These are phyloP conservation scores for Tragopan temminckii DNA, from an alignment of 2,797 vertebrate species.

Conservation along the genomic window DNA sequence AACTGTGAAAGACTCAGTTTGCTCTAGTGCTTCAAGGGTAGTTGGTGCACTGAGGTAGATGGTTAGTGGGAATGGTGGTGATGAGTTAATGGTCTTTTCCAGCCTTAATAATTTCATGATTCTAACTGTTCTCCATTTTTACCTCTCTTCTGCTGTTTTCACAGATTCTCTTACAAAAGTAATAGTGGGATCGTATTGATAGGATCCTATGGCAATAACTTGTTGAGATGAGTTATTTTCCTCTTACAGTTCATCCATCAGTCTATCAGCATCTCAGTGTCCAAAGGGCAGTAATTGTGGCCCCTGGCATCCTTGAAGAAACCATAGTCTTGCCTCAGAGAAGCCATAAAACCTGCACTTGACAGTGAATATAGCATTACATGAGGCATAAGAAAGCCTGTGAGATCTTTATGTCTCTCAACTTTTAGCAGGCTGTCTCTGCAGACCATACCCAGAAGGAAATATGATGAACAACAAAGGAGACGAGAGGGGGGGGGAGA, in stretches of 20 bases:
- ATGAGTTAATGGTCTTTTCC: no score
- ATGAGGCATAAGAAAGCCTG: accelerated
- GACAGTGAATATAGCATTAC: not conserved
- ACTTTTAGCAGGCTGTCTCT: not conserved
- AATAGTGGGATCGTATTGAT: not conserved
- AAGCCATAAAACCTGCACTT: not conserved
- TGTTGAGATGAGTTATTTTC: not conserved
- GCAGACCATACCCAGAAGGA: not conserved
- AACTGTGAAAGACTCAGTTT: not conserved
- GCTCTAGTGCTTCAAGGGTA: not conserved
- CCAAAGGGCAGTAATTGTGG: not conserved
- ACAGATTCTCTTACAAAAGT: not conserved
- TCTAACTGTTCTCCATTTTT: not conserved
- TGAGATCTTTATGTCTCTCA: not conserved
- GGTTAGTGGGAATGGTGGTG: no score
- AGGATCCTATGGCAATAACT: accelerated
- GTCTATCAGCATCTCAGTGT: not conserved
- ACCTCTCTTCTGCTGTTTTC: not conserved
- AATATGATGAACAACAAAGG: not conserved
- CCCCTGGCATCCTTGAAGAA: not conserved
- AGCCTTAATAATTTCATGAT: no score
- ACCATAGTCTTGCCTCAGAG: not conserved
- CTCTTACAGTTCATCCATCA: not conserved
- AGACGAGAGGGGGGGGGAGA: not conserved
- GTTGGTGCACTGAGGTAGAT: no score